A percentile compares a stretch with the other conserved stretches of the same genome.
phyloP scores from a whole-genome alignment of 2,888 invertebrate species.

The Allolobophora icterica region DNA sequence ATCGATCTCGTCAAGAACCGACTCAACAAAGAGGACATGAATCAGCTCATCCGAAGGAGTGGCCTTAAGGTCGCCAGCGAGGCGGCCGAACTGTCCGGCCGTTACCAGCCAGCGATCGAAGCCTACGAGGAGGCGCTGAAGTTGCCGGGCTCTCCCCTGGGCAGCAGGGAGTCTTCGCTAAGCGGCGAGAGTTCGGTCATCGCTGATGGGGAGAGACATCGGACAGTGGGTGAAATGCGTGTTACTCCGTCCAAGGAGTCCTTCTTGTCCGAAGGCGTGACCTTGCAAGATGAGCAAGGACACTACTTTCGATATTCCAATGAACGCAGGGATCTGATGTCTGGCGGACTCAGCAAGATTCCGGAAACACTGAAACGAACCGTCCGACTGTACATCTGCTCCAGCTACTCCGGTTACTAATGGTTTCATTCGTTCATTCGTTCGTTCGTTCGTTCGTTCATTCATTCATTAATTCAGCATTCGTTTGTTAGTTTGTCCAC shows the following conservation, averaged over 20 bases:
- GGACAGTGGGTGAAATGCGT: not conserved
- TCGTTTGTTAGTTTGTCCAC: too few relatives aligned
- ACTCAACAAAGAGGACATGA: not conserved
- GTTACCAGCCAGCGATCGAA: not conserved
- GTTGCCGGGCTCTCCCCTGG: not conserved
- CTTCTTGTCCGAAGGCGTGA: not conserved
- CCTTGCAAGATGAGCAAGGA: not conserved
- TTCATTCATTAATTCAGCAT: too few relatives aligned
- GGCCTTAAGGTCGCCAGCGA: not conserved
- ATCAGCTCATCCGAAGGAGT: not conserved
- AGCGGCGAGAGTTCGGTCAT: not conserved
- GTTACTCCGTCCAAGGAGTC: not conserved
- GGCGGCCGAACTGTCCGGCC: not conserved
- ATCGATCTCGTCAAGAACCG: not conserved
- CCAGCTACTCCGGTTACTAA: not conserved
- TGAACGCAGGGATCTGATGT: not conserved
- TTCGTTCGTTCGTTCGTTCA: too few relatives aligned
- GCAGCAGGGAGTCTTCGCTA: not conserved
- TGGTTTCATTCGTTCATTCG: not conserved
- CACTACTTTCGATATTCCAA: not conserved
- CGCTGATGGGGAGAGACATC: too few relatives aligned
- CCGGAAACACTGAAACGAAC: not conserved
- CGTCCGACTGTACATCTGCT: not conserved
- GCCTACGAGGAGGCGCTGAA: not conserved
- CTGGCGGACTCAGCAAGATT: not conserved